Evolutionary conservation across 2,113 vertebrate species (phyloP), one percentile per base, ranked within the genome.

Genomic region (Pachycephala philippinensis): DNA sequence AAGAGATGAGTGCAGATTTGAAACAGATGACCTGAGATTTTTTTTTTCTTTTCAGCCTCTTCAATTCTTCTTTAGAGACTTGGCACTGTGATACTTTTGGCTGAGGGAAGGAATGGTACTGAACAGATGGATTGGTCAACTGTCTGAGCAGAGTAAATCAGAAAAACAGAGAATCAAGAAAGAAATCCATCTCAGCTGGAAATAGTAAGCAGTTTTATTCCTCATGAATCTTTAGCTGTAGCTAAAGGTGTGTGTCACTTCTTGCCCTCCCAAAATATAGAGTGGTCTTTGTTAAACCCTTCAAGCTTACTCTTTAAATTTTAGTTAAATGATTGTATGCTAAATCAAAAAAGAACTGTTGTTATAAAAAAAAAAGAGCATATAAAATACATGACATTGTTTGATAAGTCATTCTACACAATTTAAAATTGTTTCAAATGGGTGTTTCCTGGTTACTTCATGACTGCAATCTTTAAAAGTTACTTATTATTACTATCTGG

Each of bases 1-100:
- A 87, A 90, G 80, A 96, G 81, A 93, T 65, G 84, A 93, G 57
- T 78, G n/a, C 21, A 65, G 89, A 95, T 95, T 93, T 85, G 80
- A 92, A 94, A 94, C 77, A 91, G 84, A 94, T 76, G 57, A 96
- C 65, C 84, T 60, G 44, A 91, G 60, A 74, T 66, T 2, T 19
- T n/a, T 60, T 68, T 74, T 75, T 64, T 52, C 28, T 84, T 87
- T 92, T 71, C 78, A 69, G 33, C 7, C 37, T 82, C 77, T 87
- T 91, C 59, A 79, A 44, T 47, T 94, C 78, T 90, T 90, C 54
- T 91, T 85, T 72, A 72, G 84, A 87, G 53, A 59, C 40, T 79
- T 97, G 91, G 87, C 93, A 91, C 21, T 14, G 26, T 37, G 30
- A 57, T 5, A n/a, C 52, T 79, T 82, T 39, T 72, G 89, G 84